Percentiles rank a stretch among this genome's conserved stretches.
phyloP scores from a whole-genome alignment of 2,888 invertebrate genomes.

The Balanococcus diminutus region DNA sequence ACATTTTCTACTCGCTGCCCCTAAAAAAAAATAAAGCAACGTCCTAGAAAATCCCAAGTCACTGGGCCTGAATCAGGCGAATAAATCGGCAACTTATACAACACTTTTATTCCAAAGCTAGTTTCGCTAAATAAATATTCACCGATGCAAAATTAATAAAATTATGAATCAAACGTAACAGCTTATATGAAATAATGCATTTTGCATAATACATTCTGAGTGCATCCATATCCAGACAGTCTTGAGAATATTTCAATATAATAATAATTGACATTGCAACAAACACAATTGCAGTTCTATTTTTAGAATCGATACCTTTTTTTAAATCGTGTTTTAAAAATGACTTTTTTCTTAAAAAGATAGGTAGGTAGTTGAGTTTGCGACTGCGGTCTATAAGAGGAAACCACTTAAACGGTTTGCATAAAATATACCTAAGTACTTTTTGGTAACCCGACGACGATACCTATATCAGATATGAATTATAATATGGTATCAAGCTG shows the following conservation, averaged over 20 bases:
- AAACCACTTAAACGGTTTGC: background rate
- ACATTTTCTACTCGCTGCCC: no score
- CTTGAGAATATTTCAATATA: background rate
- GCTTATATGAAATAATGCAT: background rate
- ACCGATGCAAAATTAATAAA: background rate
- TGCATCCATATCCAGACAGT: background rate
- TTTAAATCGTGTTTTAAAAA: background rate
- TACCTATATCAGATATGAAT: conserved; percentile 1
- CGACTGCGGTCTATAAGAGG: background rate
- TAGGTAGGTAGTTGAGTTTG: background rate
- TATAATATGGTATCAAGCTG: background rate
- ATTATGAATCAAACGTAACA: background rate
- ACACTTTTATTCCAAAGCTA: no score
- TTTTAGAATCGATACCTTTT: background rate
- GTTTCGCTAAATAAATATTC: background rate
- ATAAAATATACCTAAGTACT: background rate
- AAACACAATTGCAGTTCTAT: background rate
- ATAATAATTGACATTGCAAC: background rate
- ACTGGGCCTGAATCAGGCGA: no score
- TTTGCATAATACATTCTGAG: conserved; percentile 8
- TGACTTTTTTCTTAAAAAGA: background rate
- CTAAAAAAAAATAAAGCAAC: no score
- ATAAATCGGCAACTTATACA: no score
- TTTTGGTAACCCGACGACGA: conserved; percentile 11
- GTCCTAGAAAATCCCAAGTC: no score